Percentiles rank a stretch among this genome's conserved stretches.
Evolutionary conservation across 2,888 invertebrate genomes (phyloP).

Genomic region (Campoplex capitator): DNA sequence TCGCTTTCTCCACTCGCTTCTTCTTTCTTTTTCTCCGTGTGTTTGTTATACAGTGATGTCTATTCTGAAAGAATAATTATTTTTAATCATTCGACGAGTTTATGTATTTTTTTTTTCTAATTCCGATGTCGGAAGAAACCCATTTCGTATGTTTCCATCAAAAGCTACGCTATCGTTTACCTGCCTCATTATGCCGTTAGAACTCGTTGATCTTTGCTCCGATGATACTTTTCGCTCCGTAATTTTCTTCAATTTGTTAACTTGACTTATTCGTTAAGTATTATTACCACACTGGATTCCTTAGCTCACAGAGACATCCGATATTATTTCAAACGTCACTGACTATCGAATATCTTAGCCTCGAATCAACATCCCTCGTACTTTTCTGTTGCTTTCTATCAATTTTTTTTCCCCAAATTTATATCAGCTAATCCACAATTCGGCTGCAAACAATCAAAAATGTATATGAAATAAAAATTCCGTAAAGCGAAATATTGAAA

Average conservation of each 20-base stretch:
- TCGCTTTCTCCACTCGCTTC: not conserved
- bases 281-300: not conserved
- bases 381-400: too few species aligned
- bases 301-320: not conserved
- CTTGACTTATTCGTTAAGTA: not conserved
- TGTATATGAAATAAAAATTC: not conserved
- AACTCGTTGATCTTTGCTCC: not conserved
- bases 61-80: conserved; percentile 17
- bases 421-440: too few species aligned
- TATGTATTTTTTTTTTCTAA: conserved; percentile 9
- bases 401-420: not conserved
- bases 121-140: not conserved
- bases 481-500: not conserved
- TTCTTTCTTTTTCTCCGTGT: not conserved
- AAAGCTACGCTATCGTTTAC: not conserved
- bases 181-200: not conserved
- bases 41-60: conserved; percentile 1
- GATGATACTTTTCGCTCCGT: not conserved
- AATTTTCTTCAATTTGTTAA: not conserved
- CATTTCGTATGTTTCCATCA: not conserved
- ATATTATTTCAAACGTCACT: not conserved
- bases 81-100: conserved; percentile 22
- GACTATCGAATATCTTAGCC: not conserved
- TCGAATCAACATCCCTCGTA: too few species aligned
- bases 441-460: too few species aligned